Evolutionary conservation across 2,888 invertebrate species (phyloP).

Genomic region (Nephrotoma guestfalica): DNA sequence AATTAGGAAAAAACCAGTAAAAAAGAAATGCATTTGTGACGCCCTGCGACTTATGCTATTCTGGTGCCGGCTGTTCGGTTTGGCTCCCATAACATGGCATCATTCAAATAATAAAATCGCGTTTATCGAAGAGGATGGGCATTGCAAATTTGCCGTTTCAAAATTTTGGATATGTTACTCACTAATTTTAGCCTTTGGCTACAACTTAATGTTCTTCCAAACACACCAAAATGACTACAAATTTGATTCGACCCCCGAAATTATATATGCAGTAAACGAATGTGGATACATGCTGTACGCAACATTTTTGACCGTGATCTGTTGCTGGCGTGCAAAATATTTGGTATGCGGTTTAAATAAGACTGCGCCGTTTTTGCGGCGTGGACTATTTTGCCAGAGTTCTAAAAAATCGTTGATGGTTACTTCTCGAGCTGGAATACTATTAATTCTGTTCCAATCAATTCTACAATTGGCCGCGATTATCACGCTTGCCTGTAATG

Average conservation of each 20-base stretch:
- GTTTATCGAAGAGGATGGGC: slow-evolving; percentile 5
- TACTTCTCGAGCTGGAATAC: neutral
- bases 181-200: neutral
- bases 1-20: neutral
- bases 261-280: neutral
- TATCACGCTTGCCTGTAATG: neutral
- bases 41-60: neutral
- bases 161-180: slow-evolving; percentile 2
- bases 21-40: slow-evolving; percentile 4
- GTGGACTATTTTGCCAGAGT: slow-evolving; percentile 7
- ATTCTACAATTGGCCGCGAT: neutral
- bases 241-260: neutral
- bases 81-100: slow-evolving; percentile 1
- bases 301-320: neutral
- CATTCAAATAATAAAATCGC: neutral
- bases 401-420: neutral
- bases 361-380: neutral
- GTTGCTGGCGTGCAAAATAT: neutral
- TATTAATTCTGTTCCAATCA: neutral
- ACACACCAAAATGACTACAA: neutral
- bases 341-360: neutral
- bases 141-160: slow-evolving; percentile 4
- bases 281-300: neutral
- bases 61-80: slow-evolving; percentile 7
- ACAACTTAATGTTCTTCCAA: neutral